Percentiles rank a stretch among this genome's conserved stretches.
phyloP scores from a whole-genome alignment of 1,140 invertebrate genomes.

The Macrobrachium nipponense region DNA sequence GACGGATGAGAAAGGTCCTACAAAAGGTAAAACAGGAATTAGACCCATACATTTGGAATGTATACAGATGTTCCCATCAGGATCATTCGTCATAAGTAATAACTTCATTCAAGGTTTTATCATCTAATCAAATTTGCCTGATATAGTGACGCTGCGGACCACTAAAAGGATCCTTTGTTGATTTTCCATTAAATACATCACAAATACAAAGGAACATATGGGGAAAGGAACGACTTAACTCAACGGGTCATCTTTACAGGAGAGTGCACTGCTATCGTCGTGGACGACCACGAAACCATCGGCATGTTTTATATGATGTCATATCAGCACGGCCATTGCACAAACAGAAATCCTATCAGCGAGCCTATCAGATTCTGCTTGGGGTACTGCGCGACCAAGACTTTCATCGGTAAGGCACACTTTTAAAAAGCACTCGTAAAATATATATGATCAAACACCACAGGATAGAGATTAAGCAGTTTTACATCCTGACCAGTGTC shows the following conservation, averaged over 20 bases:
- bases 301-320: slow-evolving; percentile 53
- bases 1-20: not conserved
- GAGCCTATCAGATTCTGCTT: slow-evolving; percentile 39
- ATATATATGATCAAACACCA: not conserved
- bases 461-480: no score
- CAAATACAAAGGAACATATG: not conserved
- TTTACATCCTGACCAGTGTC: no score
- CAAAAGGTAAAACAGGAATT: not conserved
- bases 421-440: not conserved
- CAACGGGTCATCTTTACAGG: not conserved
- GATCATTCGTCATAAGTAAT: no score
- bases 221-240: not conserved
- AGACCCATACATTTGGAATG: not conserved
- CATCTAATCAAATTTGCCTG: no score
- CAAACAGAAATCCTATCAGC: slow-evolving; percentile 46
- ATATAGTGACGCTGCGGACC: not conserved
- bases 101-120: no score
- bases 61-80: no score
- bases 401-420: slow-evolving; percentile 26
- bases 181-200: not conserved
- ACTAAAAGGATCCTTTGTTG: not conserved
- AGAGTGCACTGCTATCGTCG: slow-evolving; percentile 9
- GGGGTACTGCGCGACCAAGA: slow-evolving; percentile 40
- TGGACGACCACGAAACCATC: slow-evolving; percentile 46
- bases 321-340: slow-evolving; percentile 47